These are phyloP conservation scores for Epistrophella euchroma DNA, from an alignment of 2,888 invertebrate genomes.

Conservation along the genomic window DNA sequence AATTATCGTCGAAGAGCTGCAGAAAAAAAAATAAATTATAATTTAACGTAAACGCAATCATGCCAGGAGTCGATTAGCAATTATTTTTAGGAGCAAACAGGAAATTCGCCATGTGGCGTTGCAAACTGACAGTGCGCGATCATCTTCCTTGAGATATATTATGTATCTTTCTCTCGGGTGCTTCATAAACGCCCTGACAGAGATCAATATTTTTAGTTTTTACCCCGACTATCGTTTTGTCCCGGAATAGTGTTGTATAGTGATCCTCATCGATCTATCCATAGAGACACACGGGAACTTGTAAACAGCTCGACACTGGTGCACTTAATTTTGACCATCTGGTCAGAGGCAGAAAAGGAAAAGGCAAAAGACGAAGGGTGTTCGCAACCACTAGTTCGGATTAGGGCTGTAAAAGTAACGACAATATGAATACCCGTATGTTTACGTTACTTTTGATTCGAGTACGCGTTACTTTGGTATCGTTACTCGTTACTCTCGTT, in stretches of 20 bases:
- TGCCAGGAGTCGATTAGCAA: slow-evolving; percentile 76
- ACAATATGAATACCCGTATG: too few relatives aligned
- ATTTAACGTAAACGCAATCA: slow-evolving; percentile 60
- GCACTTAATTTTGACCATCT: slow-evolving; percentile 73
- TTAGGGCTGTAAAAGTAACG: too few relatives aligned
- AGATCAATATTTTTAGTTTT: slow-evolving; percentile 63
- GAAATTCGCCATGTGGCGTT: slow-evolving; percentile 76
- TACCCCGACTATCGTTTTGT: neutral
- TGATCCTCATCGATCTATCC: slow-evolving; percentile 72
- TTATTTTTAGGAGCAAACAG: slow-evolving; percentile 75
- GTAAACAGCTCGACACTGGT: slow-evolving; percentile 50
- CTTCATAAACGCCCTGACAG: slow-evolving; percentile 66
- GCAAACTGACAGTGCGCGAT: slow-evolving; percentile 50
- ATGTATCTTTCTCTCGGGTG: slow-evolving; percentile 50
- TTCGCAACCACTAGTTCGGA: slow-evolving; percentile 27
- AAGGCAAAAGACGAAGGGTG: neutral
- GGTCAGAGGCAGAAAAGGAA: slow-evolving; percentile 17
- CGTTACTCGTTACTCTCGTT: too few relatives aligned
- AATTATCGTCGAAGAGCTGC: slow-evolving; percentile 62
- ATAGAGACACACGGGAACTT: slow-evolving; percentile 45
- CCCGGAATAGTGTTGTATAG: slow-evolving; percentile 27
- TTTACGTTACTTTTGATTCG: too few relatives aligned
- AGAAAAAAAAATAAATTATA: slow-evolving; percentile 12
- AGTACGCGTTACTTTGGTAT: too few relatives aligned
- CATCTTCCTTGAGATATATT: slow-evolving; percentile 9